Evolutionary conservation across 2,888 invertebrate genomes (phyloP).

Genomic region (Scrobipalpa costella): DNA sequence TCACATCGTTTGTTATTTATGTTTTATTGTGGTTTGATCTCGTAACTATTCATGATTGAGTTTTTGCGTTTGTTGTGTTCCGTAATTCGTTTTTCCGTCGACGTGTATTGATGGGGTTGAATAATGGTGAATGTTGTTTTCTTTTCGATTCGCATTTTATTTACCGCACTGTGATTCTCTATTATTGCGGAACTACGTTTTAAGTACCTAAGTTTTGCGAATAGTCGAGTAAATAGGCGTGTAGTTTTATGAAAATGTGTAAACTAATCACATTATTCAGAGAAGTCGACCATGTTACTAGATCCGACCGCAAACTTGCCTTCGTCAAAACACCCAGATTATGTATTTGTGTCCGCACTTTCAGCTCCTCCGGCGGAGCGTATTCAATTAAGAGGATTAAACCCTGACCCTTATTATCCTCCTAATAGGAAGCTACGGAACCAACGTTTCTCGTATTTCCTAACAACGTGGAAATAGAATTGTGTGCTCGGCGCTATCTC

Average conservation of each 20-base stretch:
- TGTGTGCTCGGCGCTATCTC: not conserved
- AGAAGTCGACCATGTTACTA: not conserved
- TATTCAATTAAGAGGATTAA: constrained; percentile 36
- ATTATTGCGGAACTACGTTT: not conserved
- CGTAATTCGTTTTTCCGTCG: constrained; percentile 14
- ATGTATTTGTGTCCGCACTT: constrained; percentile 8
- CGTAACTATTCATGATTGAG: constrained; percentile 24
- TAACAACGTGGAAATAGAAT: constrained; percentile 6
- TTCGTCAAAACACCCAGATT: constrained; percentile 8
- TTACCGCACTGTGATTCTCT: not conserved
- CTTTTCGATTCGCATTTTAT: constrained; percentile 7
- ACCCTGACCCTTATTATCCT: constrained; percentile 29
- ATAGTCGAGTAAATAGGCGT: not conserved
- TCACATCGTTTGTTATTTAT: constrained; percentile 21
- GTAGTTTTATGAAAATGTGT: not conserved
- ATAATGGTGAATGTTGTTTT: constrained; percentile 9
- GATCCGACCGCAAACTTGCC: constrained; percentile 5
- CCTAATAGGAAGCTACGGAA: constrained; percentile 24
- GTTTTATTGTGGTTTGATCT: constrained; percentile 13
- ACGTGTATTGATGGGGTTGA: constrained; percentile 15
- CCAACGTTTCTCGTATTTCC: constrained; percentile 4
- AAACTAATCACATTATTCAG: not conserved
- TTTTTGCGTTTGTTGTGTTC: constrained; percentile 21
- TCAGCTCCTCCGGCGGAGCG: not conserved
- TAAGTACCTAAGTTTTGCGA: not conserved